Base-by-base conservation (phyloP, 2,888 invertebrate genomes). In the Xylocampa areola region DNA sequence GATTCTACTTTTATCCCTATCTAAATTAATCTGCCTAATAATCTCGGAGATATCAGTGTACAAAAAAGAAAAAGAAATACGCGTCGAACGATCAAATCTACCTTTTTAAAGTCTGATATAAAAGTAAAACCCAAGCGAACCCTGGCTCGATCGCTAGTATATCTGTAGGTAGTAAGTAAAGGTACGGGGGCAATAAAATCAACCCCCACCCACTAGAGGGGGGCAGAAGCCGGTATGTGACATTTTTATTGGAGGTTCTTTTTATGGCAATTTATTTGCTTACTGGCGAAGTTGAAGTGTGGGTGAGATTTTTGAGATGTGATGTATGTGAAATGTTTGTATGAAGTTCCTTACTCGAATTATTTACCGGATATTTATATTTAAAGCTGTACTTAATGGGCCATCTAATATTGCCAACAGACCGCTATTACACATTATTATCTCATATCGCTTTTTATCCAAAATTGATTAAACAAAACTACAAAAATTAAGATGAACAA, bases 141-240 rank as follows among this genome's bases (percentile, higher is more conserved):
- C 43, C 29, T 6, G 13, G 0, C 17, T 29, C 16, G 0, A 11
- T 14, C 13, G 4, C 44, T 49, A 49, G 30, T 33, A 68, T 58
- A 54, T 35, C 48, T 67, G 49, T 51, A 50, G 47, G 70, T 78
- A 83, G 80, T 84, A 57, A 59, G 80, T 78, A 81, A 80, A 80
- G 81, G 77, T 77, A 68, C 27, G 27, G 66, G 65, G 79, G 84
- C 83, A 87, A 87, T 88, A 87, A 87, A 88, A 86, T 86, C 85
- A 86, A 85, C 86, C 84, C 74, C 51, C 50, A 67, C 78, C 76
- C 45, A 49, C 58, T 50, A 40, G 53, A 50, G 17, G 25, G 7
- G 25, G 25, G 11, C 59, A 35, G 59, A 17, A 58, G 8, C 25
- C 60, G 50, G 68, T 61, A 61, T 66, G 63, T 73, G 69, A 63